Percentiles rank a stretch among this genome's conserved stretches.
Conservation (phyloP, 1,140 invertebrate genomes). For the Mamestra configurata region DNA sequence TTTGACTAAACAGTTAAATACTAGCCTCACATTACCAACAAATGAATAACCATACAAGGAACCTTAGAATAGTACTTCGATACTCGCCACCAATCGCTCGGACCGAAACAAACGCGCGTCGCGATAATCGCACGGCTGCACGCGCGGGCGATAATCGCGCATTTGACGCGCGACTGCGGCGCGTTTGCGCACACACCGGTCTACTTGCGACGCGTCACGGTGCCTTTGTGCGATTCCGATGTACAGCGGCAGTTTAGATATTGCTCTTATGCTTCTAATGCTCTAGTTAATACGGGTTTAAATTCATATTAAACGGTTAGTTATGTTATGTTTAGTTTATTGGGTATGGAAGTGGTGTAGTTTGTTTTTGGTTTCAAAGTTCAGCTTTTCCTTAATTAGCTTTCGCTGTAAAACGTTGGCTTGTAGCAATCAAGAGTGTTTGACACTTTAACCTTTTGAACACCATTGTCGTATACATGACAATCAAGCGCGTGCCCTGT, state of each 20-base stretch:
- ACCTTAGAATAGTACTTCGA: slow-evolving; percentile 25
- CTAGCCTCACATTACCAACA: not conserved
- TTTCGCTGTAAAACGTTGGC: no score
- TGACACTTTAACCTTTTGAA: no score
- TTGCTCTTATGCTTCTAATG: slow-evolving; percentile 34
- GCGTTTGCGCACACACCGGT: slow-evolving; percentile 50
- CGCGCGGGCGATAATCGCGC: slow-evolving; percentile 41
- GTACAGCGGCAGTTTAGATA: slow-evolving; percentile 33
- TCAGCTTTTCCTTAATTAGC: no score
- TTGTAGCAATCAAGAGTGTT: no score
- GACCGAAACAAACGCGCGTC: slow-evolving; percentile 33
- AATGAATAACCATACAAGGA: not conserved
- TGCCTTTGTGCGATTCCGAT: slow-evolving; percentile 51
- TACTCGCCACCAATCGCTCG: not conserved
- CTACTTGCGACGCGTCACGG: slow-evolving; percentile 48
- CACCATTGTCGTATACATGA: no score
- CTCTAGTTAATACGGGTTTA: slow-evolving; percentile 12
- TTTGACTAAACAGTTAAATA: no score
- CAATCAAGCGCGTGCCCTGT: no score
- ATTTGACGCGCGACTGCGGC: slow-evolving; percentile 52
- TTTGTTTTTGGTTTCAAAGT: not conserved
- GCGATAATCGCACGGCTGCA: slow-evolving; percentile 24
- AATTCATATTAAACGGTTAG: not conserved
- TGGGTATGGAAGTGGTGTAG: not conserved
- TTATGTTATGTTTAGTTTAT: not conserved